Conservation (phyloP, 2,797 vertebrate species). For the Leptatherina wallacei region DNA sequence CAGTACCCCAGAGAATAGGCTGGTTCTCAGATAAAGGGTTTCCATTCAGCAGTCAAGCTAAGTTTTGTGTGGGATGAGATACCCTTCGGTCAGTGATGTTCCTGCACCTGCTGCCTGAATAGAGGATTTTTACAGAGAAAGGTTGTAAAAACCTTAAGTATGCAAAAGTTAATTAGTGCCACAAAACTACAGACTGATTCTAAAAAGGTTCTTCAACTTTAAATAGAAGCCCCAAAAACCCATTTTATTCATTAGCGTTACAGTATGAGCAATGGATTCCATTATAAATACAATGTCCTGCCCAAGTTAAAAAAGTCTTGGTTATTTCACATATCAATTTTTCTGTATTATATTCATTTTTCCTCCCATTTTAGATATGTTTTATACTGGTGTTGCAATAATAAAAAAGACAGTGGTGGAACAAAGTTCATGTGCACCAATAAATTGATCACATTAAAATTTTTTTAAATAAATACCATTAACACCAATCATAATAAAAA, state of each 20-base stretch:
- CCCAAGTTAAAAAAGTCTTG: not conserved
- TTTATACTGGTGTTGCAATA: not conserved
- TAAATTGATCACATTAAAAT: not conserved
- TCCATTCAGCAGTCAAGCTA: constrained; percentile 63
- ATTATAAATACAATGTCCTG: not conserved
- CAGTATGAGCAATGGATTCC: not conserved
- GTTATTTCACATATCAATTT: not conserved
- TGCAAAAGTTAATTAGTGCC: not conserved
- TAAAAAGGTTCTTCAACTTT: constrained; percentile 3
- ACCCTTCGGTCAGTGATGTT: constrained; percentile 59
- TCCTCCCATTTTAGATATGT: not conserved
- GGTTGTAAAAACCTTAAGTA: constrained; percentile 26
- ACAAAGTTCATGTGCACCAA: not conserved
- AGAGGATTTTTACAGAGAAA: constrained; percentile 30
- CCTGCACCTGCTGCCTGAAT: constrained; percentile 70
- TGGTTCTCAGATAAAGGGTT: constrained; percentile 71
- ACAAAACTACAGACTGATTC: not conserved
- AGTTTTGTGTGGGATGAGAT: constrained; percentile 56
- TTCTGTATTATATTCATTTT: not conserved
- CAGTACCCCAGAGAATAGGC: constrained; percentile 75
- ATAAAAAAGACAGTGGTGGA: too few species aligned
- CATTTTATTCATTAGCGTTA: not conserved
- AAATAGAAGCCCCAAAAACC: not conserved
- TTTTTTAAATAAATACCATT: too few species aligned
- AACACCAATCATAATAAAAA: not conserved